Conservation (phyloP, 2,113 vertebrate species). For the Phoxinus phoxinus region DNA sequence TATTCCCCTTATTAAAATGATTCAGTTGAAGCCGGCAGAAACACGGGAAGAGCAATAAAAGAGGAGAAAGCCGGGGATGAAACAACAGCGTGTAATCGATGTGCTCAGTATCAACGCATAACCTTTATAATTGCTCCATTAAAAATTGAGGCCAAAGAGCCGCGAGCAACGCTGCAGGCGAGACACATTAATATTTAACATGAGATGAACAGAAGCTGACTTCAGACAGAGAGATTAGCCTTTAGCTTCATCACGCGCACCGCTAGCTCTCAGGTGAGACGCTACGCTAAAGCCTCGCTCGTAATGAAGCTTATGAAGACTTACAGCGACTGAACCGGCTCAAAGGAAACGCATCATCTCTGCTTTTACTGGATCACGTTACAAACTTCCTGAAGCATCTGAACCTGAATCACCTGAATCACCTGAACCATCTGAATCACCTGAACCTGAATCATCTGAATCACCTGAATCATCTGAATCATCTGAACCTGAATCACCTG, state of each 20-base stretch:
- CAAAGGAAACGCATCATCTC: neutral
- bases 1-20: neutral
- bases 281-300: neutral
- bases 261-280: constrained; percentile 20
- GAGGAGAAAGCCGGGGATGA: neutral
- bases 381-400: too few relatives aligned
- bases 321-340: neutral
- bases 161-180: constrained; percentile 42
- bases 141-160: constrained; percentile 55
- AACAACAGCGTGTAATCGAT: constrained; percentile 47
- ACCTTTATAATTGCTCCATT: constrained; percentile 60
- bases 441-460: too few relatives aligned
- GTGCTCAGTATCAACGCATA: constrained; percentile 34
- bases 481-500: too few relatives aligned
- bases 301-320: constrained; percentile 20
- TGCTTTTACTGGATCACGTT: too few relatives aligned
- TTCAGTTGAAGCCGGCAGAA: neutral
- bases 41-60: constrained; percentile 32
- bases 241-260: neutral
- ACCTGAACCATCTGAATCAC: too few relatives aligned
- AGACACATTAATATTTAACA: constrained; percentile 48
- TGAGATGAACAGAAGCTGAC: constrained; percentile 40
- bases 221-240: constrained; percentile 40
- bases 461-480: too few relatives aligned
- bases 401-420: too few relatives aligned